Conservation (phyloP, 2,797 vertebrate species). For the Cyclopterus lumpus region DNA sequence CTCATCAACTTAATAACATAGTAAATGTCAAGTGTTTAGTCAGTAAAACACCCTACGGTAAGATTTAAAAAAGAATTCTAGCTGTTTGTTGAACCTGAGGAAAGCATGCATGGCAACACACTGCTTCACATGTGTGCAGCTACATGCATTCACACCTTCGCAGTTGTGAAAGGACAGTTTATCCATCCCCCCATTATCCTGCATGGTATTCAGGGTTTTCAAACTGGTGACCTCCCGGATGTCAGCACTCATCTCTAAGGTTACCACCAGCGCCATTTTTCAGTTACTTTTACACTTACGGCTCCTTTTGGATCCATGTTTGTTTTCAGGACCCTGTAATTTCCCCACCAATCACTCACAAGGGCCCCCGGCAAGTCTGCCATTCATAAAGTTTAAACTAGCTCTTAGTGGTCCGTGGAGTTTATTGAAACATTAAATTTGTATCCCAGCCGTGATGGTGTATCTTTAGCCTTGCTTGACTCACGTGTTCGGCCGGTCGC, state of each 20-base stretch:
- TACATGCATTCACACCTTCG: constrained; percentile 30
- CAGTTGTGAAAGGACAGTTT: constrained; percentile 18
- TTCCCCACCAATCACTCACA: constrained; percentile 81
- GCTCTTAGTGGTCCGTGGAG: constrained; percentile 86
- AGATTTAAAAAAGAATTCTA: constrained; percentile 4
- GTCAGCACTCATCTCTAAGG: constrained; percentile 40
- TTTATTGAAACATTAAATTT: constrained; percentile 90
- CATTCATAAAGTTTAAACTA: constrained; percentile 89
- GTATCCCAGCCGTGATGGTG: constrained; percentile 82
- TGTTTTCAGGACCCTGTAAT: constrained; percentile 85
- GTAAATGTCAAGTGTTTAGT: constrained; percentile 28
- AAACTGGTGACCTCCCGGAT: constrained; percentile 62
- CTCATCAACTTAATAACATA: constrained; percentile 37
- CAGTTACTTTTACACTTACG: constrained; percentile 79
- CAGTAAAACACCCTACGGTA: constrained; percentile 25
- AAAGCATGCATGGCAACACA: background rate
- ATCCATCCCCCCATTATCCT: constrained; percentile 25
- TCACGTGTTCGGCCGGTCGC: constrained; percentile 78
- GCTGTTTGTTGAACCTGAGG: background rate
- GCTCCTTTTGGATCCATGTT: constrained; percentile 72
- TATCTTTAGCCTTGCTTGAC: constrained; percentile 85
- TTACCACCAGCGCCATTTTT: constrained; percentile 61
- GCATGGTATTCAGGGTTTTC: constrained; percentile 29
- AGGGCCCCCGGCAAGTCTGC: constrained; percentile 82
- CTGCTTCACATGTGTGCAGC: background rate